phyloP scores from a whole-genome alignment of 1,140 invertebrate species.

The Geopemphigus sp. region DNA sequence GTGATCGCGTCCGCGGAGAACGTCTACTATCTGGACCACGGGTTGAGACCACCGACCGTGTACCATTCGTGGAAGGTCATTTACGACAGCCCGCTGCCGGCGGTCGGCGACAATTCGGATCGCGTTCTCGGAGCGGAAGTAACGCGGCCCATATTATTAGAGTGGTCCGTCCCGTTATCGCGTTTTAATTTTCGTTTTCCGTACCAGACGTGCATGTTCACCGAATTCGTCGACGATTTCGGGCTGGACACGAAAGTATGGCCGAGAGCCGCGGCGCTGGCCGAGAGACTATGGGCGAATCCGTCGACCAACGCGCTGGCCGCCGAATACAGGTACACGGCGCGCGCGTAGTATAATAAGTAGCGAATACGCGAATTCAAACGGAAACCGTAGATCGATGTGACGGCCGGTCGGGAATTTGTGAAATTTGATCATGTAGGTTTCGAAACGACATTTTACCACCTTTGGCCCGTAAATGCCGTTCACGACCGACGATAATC shows the following conservation, averaged over 20 bases:
- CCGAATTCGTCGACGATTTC: constrained; percentile 69
- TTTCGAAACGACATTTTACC: no score
- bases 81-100: constrained; percentile 61
- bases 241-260: constrained; percentile 69
- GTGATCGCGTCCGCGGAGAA: constrained; percentile 73
- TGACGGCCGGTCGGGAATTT: no score
- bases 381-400: no score
- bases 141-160: background rate
- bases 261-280: constrained; percentile 73
- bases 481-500: no score
- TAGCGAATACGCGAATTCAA: no score
- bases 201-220: constrained; percentile 66
- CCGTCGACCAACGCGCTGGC: constrained; percentile 55
- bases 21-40: constrained; percentile 80
- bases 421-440: no score
- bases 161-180: no score
- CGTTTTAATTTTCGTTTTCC: no score
- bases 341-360: no score
- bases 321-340: constrained; percentile 34
- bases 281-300: constrained; percentile 75
- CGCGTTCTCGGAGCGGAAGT: constrained; percentile 35
- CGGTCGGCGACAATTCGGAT: constrained; percentile 48
- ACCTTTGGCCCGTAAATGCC: no score
- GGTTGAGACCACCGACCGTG: constrained; percentile 70
- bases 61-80: constrained; percentile 70